Evolutionary conservation across 1,140 invertebrate species (phyloP), one percentile per base, ranked within the genome.

Genomic region (Drosophila guanche): DNA sequence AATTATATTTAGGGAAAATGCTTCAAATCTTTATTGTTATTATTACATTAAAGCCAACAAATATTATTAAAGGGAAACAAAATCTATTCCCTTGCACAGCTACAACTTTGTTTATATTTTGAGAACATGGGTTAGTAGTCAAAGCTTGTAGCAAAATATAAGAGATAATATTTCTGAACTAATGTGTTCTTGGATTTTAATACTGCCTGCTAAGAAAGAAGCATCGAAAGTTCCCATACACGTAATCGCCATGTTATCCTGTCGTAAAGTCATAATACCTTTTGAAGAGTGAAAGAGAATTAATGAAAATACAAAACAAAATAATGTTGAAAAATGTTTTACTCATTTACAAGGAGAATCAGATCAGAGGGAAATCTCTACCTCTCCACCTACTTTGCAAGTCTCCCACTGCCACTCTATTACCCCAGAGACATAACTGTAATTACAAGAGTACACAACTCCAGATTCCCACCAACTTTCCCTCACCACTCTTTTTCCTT

Each of bases 341-440:
- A 70, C 63, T 69, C 75, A 84, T 84, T 78, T 78, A 10, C 33
- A 3, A 12, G 33, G 3, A 37, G 33, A 37, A 37, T 37, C 33
- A 37, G 45, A 57, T 51, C 50, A 72, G 43, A 20, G 42, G 46
- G 23, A 22, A 37, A 14, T 60, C 37, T 7, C 10, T 29, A 29
- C 55, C 16, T 1, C 12, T 16, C 12, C 20, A 10, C 33, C 4
- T 7, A 3, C 10, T 3, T 4, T 4, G 16, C n/a, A 12, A 16
- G 14, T 40, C 48, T 50, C 55, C 50, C 41, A 62, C 59, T 77
- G 33, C 10, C 33, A 37, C 56, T 53, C 54, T 63, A 65, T 78
- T 88, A 75, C 83, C 83, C 83, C 83, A 77, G 80, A 85, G 80
- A 85, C 80, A 85, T 88, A 88, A 88, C 83, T 86, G 78, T 86